Evolutionary conservation across 2,888 invertebrate genomes (phyloP), one percentile per base, ranked within the genome.

Genomic region (Leptopterna dolabrata): DNA sequence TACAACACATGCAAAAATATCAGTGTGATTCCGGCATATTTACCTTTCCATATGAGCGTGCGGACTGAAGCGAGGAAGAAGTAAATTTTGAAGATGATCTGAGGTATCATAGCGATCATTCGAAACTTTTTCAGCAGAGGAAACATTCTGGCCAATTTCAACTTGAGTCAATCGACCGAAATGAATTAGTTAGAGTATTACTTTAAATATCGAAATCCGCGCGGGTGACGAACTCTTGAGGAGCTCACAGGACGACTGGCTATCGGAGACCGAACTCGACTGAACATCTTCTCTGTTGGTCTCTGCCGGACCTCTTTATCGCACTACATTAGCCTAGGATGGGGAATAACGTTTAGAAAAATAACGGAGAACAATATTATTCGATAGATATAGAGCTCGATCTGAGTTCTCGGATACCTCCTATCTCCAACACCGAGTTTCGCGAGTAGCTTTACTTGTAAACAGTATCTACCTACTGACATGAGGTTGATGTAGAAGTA

Each of bases 21-120:
- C 36, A 36, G 36, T 73, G 4, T 14, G 36, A 30, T 73, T 36
- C 36, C 19, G 0, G 16, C 6, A 63, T 45, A 85, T 73, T 14
- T 19, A 85, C 85, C 85, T 85, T 27, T 85, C 85, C 85, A 85
- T 19, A 85, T 47, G n/a, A 76, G n/a, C 13, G 85, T n/a, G 9
- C 85, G 24, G 47, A 85, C 76, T 11, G 85, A 73, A 63, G 47
- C 73, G 9, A 85, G 43, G 47, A 73, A 71, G 27, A 73, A 24
- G 43, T 71, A 73, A 27, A 73, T 73, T 85, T 85, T 85, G 81
- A 81, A 55, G 81, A 55, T 7, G 55, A 81, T 29, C 19, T 30
- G 81, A n/a, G 45, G 78, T 4, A 78, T 27, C 43, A 78, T 78
- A 19, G 43, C 4, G 24, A 78, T 16, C 45, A 78, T 78, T 19